Base-by-base conservation (phyloP, 2,888 invertebrate genomes). In the Chouioia cunea region DNA sequence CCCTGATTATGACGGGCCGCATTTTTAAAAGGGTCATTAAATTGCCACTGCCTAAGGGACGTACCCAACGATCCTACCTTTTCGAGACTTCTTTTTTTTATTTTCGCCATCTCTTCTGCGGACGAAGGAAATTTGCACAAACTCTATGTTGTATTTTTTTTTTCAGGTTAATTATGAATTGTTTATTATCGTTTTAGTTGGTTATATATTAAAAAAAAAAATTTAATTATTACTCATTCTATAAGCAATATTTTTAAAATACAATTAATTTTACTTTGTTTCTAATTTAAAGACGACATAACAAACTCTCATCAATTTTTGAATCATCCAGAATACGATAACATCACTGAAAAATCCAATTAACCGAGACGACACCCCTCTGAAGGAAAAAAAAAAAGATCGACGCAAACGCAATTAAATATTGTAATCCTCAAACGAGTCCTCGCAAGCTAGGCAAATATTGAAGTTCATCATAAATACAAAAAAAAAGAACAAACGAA, bases 1-100 rank as follows among this genome's bases (percentile, higher is more conserved):
- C 75, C 69, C 75, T 77, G 78, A 79, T 80, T 79, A 79, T 77
- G 76, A 74, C 76, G 22, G 10, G 27, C 18, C 63, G 53, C 36
- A 47, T 56, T 56, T 36, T 62, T 48, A 56, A 48, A n/a, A 68
- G 48, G 56, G 48, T 56, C 62, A 56, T 67, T 67, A 60, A 53
- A 22, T 43, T 47, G 14, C 36, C 36, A 73, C 47, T 53, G 56
- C 47, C 36, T 36, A 36, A 36, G 36, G 36, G 36, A 36, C 36
- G 36, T 36, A n/a, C 47, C 12, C 48, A 16, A 20, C 18, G 60
- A 47, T 15, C 8, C 20, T 12, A 16, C 23, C 60, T 2, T 27
- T 10, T 16, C 1, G 47, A 15, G 18, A 43, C 44, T 15, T 15
- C 22, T 18, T 47, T 15, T 23, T 48, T 48, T 48, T 48, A 1